Evolutionary conservation across 1,140 invertebrate species (phyloP), one percentile per base, ranked within the genome.

Genomic region (Trichomalopsis sarcophagae): DNA sequence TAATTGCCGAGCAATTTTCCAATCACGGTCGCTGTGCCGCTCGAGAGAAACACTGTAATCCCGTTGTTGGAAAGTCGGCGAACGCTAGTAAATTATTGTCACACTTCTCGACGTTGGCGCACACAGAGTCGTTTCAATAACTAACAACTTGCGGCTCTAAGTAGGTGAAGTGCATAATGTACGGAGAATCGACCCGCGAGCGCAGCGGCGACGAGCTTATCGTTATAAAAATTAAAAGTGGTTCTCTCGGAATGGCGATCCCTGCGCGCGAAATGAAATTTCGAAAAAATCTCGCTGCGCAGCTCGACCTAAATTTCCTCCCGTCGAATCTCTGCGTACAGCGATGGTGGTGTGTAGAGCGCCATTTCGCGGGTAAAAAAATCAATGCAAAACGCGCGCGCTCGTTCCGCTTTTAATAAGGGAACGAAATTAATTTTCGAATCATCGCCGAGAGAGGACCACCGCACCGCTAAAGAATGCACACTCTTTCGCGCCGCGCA

Each of bases 351-450:
- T 27, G 27, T 27, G 27, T 27, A 27, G 1, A 10, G 7, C 3
- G 21, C 55, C 55, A 14, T 62, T 62, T 50, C 47, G 2, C 44
- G 13, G 10, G 13, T 4, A 6, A 62, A 62, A 62, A 62, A 62
- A n/a, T 62, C 55, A n/a, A 62, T 62, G 7, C 21, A 62, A 62
- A 2, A 11, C 21, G 6, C 7, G 6, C 27, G 44, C 4, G 33
- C 33, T 4, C 47, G 5, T 23, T 27, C 2, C 27, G 27, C 11
- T 71, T 81, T 81, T 73, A 71, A 81, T 71, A 81, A 50, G 30
- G 1, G 10, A 50, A n/a, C 1, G 47, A 36, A 82, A 82, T 82
- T 47, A 36, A 82, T 82, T 73, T 36, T 23, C 79, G 40, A 81
- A 47, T 73, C 14, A 47, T 40, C 66, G 23, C 13, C 21, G 10